A percentile compares a stretch with the other conserved stretches of the same genome.
phyloP scores from a whole-genome alignment of 2,888 invertebrate genomes.

The Oscheius sp. region DNA sequence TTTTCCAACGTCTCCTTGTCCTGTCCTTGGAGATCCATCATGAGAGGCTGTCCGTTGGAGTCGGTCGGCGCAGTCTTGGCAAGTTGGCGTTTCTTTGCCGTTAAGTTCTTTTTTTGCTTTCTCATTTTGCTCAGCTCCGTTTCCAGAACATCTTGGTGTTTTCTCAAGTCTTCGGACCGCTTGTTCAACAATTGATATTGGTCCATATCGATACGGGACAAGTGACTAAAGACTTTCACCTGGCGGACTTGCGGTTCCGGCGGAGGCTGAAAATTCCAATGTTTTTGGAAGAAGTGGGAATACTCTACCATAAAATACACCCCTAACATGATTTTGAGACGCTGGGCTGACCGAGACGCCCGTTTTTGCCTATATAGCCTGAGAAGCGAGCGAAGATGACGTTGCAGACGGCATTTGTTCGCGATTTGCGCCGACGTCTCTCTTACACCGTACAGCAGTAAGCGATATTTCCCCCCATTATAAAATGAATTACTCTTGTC shows the following conservation, averaged over 20 bases:
- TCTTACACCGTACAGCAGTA: too few relatives aligned
- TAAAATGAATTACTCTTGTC: too few relatives aligned
- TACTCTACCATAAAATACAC: not conserved
- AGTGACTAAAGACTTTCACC: constrained; percentile 5
- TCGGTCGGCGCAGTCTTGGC: constrained; percentile 37
- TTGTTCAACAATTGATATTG: constrained; percentile 27
- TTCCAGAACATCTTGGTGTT: constrained; percentile 37
- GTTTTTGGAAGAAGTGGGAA: not conserved
- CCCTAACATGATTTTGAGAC: too few relatives aligned
- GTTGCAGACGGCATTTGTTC: too few relatives aligned
- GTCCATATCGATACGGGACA: constrained; percentile 12
- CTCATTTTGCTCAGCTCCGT: constrained; percentile 43
- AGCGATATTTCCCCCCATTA: too few relatives aligned
- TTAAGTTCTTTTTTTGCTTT: constrained; percentile 66
- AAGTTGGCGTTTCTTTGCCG: constrained; percentile 60
- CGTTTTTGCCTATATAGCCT: too few relatives aligned
- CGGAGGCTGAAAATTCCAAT: not conserved
- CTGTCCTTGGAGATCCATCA: constrained; percentile 41
- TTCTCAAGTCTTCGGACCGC: constrained; percentile 26
- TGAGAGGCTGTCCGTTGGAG: constrained; percentile 6
- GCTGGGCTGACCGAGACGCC: too few relatives aligned
- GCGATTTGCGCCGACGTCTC: too few relatives aligned
- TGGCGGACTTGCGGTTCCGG: not conserved
- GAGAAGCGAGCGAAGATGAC: too few relatives aligned
- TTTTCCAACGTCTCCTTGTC: constrained; percentile 35